phyloP scores from a whole-genome alignment of 2,888 invertebrate species.

The Limenitis camilla region DNA sequence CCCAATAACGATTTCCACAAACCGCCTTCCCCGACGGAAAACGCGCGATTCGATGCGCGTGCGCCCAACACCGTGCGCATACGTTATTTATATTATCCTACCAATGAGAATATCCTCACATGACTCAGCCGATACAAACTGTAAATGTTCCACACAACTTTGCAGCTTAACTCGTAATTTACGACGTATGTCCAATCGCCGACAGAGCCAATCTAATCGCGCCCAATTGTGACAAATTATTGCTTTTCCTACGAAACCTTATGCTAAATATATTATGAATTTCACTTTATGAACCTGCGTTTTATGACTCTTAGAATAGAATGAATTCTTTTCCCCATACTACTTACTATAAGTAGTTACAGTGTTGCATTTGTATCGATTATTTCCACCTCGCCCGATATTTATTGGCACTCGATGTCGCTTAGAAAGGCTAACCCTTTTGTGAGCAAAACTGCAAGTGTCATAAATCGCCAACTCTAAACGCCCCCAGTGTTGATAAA shows the following conservation, averaged over 20 bases:
- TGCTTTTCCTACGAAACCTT: slow-evolving; percentile 72
- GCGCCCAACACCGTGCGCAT: slow-evolving; percentile 50
- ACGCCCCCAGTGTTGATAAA: slow-evolving; percentile 60
- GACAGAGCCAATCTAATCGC: slow-evolving; percentile 70
- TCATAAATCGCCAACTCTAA: slow-evolving; percentile 56
- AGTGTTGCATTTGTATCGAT: slow-evolving; percentile 57
- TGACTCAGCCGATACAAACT: slow-evolving; percentile 7
- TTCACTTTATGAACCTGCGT: slow-evolving; percentile 51
- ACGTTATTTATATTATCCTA: slow-evolving; percentile 57
- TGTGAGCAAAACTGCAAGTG: slow-evolving; percentile 46
- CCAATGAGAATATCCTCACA: slow-evolving; percentile 34
- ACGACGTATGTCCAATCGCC: slow-evolving; percentile 71
- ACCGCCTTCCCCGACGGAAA: slow-evolving; percentile 61
- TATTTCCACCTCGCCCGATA: slow-evolving; percentile 57
- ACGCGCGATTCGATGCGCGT: slow-evolving; percentile 71
- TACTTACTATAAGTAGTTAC: slow-evolving; percentile 37
- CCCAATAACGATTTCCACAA: slow-evolving; percentile 73
- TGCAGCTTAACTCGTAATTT: slow-evolving; percentile 59
- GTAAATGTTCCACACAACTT: slow-evolving; percentile 46
- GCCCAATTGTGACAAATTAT: slow-evolving; percentile 73
- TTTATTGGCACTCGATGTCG: slow-evolving; percentile 70
- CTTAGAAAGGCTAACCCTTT: slow-evolving; percentile 63
- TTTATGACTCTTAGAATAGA: slow-evolving; percentile 49
- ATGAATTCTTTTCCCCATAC: slow-evolving; percentile 38
- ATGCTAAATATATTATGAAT: slow-evolving; percentile 61